A percentile compares a stretch with the other conserved stretches of the same genome.
These are phyloP conservation scores for Cryptomyrus ogoouensis DNA, from an alignment of 2,113 vertebrate genomes.

Conservation along the genomic window DNA sequence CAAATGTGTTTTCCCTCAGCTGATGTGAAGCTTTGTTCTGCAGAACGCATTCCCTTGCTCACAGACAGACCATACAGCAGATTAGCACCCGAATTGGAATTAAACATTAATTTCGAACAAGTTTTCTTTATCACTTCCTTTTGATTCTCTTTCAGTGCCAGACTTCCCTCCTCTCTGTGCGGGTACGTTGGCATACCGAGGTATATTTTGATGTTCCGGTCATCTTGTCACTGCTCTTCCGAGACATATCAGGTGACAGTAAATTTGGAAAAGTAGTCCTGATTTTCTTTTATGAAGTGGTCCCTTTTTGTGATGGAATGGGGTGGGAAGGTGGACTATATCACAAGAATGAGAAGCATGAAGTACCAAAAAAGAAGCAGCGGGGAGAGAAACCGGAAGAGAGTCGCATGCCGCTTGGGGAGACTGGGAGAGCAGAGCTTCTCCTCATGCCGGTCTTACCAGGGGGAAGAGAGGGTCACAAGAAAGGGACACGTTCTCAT, in stretches of 20 bases:
- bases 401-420: not conserved
- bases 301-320: not conserved
- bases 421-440: not conserved
- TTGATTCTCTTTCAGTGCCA: constrained; percentile 10
- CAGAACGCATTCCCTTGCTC: constrained; percentile 7
- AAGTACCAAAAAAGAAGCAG: not conserved
- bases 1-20: constrained; percentile 32
- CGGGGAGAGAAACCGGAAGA: not conserved
- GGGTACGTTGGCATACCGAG: not conserved
- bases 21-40: constrained; percentile 30
- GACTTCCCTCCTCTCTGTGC: not conserved
- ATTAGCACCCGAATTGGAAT: constrained; percentile 31
- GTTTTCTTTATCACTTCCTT: constrained; percentile 22
- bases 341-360: not conserved
- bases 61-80: constrained; percentile 14
- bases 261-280: not conserved
- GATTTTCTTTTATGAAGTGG: not conserved
- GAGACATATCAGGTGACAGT: not conserved
- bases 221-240: not conserved
- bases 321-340: not conserved
- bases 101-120: constrained; percentile 28
- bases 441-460: not conserved
- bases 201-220: not conserved
- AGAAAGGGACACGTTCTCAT: not conserved
- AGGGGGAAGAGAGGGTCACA: not conserved